Percentiles rank a stretch among this genome's conserved stretches.
phyloP scores from a whole-genome alignment of 2,888 invertebrate species.

The Rapana venosa region DNA sequence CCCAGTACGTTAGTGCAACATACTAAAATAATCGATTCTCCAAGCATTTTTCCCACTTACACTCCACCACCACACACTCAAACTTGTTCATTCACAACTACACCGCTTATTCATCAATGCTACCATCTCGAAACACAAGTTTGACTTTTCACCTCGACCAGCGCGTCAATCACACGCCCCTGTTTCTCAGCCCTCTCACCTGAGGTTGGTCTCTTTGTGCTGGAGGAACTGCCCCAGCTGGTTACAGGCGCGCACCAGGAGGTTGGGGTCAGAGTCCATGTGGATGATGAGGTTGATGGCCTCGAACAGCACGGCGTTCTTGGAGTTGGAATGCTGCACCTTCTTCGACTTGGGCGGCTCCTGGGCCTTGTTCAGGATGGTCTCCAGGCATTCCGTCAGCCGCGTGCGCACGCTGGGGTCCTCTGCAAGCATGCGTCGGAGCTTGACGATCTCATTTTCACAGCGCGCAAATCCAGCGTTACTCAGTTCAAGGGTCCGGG shows the following conservation, averaged over 20 bases:
- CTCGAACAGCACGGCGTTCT: slow-evolving; percentile 99
- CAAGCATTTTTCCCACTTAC: no score
- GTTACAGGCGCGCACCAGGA: slow-evolving; percentile 98
- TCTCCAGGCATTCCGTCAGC: slow-evolving; percentile 97
- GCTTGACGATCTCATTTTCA: no score
- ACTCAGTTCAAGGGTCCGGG: no score
- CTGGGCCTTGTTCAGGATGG: slow-evolving; percentile 98
- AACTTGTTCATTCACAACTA: no score
- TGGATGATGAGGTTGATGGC: slow-evolving; percentile 99
- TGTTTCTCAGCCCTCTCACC: slow-evolving; percentile 78
- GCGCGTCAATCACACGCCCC: no score
- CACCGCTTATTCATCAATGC: no score
- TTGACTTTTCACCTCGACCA: no score
- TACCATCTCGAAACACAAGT: no score
- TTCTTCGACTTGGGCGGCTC: slow-evolving; percentile 99
- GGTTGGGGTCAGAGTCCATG: slow-evolving; percentile 97
- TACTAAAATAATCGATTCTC: no score
- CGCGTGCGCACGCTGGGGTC: slow-evolving; percentile 98
- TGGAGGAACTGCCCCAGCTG: slow-evolving; percentile 98
- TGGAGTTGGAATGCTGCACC: slow-evolving; percentile 99
- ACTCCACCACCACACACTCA: no score
- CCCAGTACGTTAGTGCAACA: no score
- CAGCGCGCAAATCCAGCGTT: no score
- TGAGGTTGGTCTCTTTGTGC: slow-evolving; percentile 95
- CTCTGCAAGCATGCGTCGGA: slow-evolving; percentile 62